Conservation (phyloP, 2,888 invertebrate genomes). For the Papilio elwesi region DNA sequence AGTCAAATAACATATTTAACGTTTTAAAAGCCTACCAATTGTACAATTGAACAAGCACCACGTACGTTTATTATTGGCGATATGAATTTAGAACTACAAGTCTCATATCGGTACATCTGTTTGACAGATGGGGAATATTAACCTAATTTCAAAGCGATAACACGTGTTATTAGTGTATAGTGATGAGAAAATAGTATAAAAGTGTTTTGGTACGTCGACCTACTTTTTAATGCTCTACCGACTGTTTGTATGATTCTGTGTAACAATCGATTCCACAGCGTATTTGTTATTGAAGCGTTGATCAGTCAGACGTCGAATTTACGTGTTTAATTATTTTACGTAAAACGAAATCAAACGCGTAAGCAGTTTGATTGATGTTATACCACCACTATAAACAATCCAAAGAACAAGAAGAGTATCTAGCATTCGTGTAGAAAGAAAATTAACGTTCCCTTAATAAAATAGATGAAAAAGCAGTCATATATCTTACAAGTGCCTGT, state of each 20-base stretch:
- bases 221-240: slow-evolving; percentile 30
- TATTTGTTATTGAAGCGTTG: slow-evolving; percentile 1
- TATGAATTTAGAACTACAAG: slow-evolving; percentile 22
- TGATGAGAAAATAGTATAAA: slow-evolving; percentile 38
- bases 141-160: slow-evolving; percentile 57
- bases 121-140: slow-evolving; percentile 61
- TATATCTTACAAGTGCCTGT: too few relatives aligned
- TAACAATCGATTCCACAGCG: slow-evolving; percentile 18
- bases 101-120: slow-evolving; percentile 55
- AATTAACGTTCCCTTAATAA: background rate
- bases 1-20: too few relatives aligned
- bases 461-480: background rate
- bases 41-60: background rate
- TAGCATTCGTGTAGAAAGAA: background rate
- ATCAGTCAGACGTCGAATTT: slow-evolving; percentile 12
- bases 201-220: slow-evolving; percentile 37
- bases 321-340: background rate
- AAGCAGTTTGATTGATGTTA: background rate
- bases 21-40: slow-evolving; percentile 4
- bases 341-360: background rate
- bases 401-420: background rate
- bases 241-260: slow-evolving; percentile 13
- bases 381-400: background rate
- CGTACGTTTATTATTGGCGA: background rate
- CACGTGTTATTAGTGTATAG: slow-evolving; percentile 54